Evolutionary conservation across 2,888 invertebrate genomes (phyloP), one percentile per base, ranked within the genome.

Genomic region (Drosophila mettleri): DNA sequence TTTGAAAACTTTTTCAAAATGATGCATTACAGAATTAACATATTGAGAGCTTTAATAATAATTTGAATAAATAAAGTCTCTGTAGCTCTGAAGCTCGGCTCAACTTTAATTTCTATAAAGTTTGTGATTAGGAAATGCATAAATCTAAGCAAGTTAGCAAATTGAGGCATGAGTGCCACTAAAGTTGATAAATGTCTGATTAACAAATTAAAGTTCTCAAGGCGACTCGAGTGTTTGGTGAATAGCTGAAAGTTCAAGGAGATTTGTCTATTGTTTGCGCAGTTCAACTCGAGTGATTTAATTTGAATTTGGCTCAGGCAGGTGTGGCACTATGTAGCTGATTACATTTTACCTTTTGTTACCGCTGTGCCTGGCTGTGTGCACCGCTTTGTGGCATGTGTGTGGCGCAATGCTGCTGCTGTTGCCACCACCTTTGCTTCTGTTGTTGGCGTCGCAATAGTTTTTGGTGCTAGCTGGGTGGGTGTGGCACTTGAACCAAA

Each of bases 401-500:
- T 51, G 24, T 54, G 34, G 48, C 33, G 49, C 34, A 24, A 38
- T 22, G 38, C 24, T 33, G n/a, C 48, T 53, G 41, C 29, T 29
- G 9, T n/a, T n/a, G n/a, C n/a, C n/a, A n/a, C n/a, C n/a, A n/a
- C n/a, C n/a, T n/a, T n/a, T 33, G n/a, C 48, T 53, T 36, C 29
- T 29, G 9, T 43, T 43, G 57, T 27, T 49, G 75, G 62, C 69
- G 48, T 43, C 74, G 55, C 57, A 69, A 75, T 54, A 63, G 57
- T 64, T 60, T 68, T 57, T 39, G 24, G 27, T 12, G 27, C 27
- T 20, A 0, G 63, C n/a, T 24, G 36, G 41, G 33, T 39, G 57
- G 49, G 66, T 36, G 68, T 61, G 68, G 72, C 79, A 75, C 63
- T 55, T 74, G 78, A 76, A 74, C 69, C 64, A 36, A 68, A 58